Evolutionary conservation across 2,888 invertebrate species (phyloP).

Genomic region (Ferrisia virgata): DNA sequence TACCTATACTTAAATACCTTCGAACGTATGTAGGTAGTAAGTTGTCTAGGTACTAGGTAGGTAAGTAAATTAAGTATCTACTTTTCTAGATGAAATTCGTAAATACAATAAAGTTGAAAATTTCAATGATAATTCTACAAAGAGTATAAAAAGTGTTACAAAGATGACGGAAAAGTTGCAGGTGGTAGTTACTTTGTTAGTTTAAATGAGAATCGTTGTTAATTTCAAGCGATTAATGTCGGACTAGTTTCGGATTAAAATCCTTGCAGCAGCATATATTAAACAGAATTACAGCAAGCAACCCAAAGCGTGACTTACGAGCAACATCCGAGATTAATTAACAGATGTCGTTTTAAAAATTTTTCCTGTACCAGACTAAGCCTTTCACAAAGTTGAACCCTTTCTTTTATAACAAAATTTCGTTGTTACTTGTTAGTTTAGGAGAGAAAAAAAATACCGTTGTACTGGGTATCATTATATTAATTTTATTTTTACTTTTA

Average conservation of each 20-base stretch:
- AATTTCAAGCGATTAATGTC: constrained; percentile 22
- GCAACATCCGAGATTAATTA: constrained; percentile 31
- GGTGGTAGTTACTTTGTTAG: constrained; percentile 5
- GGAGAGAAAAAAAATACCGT: not conserved
- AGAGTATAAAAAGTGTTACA: not conserved
- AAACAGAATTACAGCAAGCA: constrained; percentile 32
- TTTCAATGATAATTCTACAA: not conserved
- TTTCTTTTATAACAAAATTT: constrained; percentile 16
- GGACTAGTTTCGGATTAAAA: constrained; percentile 30
- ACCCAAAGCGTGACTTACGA: constrained; percentile 27
- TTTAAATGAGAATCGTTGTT: constrained; percentile 18
- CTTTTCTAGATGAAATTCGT: not conserved
- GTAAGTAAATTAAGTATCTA: not conserved
- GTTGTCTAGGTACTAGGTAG: not conserved
- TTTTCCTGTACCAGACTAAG: not conserved
- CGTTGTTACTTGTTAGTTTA: not conserved
- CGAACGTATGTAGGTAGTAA: no score
- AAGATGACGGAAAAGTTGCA: constrained; percentile 2
- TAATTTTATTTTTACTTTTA: constrained; percentile 7
- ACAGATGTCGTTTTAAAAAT: constrained; percentile 21
- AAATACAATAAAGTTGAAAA: not conserved
- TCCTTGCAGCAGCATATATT: constrained; percentile 10
- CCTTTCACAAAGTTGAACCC: not conserved
- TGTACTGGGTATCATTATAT: not conserved
- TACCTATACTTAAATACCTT: no score